phyloP scores from a whole-genome alignment of 1,140 invertebrate species.

The Leptonema lineaticorne region DNA sequence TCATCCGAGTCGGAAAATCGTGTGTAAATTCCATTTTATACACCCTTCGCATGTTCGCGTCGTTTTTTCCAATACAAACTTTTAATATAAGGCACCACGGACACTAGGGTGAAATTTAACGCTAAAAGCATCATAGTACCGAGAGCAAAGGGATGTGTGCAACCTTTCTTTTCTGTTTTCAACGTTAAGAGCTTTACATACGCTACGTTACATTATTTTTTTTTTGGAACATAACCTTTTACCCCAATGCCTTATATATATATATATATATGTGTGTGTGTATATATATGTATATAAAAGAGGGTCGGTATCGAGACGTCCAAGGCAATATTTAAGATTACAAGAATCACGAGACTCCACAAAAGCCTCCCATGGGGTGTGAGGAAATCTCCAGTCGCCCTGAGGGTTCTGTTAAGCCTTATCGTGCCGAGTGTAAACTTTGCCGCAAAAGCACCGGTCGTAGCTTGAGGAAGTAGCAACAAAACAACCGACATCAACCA shows the following conservation, averaged over 20 bases:
- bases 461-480: slow-evolving; percentile 3
- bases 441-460: neutral
- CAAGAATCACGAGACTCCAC: neutral
- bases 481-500: neutral
- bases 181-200: no score
- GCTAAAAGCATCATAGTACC: neutral
- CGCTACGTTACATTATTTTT: neutral
- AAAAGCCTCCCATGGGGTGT: slow-evolving; percentile 1
- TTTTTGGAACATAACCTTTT: neutral
- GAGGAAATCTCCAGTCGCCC: slow-evolving; percentile 1
- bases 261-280: neutral
- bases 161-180: no score
- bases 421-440: neutral
- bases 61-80: neutral
- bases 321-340: slow-evolving; percentile 10
- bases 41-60: neutral
- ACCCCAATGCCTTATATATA: neutral
- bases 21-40: no score
- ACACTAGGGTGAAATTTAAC: neutral
- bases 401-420: neutral
- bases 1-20: no score
- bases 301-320: neutral
- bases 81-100: neutral
- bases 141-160: neutral
- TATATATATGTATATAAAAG: no score